Percentiles rank a stretch among this genome's conserved stretches.
Conservation (phyloP, 2,888 invertebrate species). For the Gerris lacustris region DNA sequence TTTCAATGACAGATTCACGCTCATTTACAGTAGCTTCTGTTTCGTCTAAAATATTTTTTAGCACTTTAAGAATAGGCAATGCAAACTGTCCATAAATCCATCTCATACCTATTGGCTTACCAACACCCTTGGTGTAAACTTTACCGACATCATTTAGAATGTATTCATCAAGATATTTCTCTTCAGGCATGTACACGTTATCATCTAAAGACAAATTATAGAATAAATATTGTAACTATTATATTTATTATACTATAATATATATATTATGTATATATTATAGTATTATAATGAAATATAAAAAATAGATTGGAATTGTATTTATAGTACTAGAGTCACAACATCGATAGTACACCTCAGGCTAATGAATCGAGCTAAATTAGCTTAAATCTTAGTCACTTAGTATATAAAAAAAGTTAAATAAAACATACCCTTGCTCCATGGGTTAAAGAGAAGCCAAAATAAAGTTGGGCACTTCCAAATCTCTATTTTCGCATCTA, state of each 20-base stretch:
- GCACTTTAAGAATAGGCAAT: slow-evolving; percentile 53
- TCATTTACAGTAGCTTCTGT: too few species aligned
- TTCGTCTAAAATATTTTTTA: slow-evolving; percentile 54
- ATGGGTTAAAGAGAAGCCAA: not conserved
- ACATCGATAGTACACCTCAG: too few species aligned
- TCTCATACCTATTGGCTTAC: slow-evolving; percentile 58
- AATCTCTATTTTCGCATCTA: not conserved
- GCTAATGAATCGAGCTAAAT: too few species aligned
- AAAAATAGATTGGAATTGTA: too few species aligned
- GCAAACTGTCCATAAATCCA: slow-evolving; percentile 79
- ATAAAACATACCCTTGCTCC: not conserved
- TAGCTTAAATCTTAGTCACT: too few species aligned
- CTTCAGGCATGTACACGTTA: slow-evolving; percentile 60
- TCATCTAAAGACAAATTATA: slow-evolving; percentile 46
- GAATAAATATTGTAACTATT: too few species aligned
- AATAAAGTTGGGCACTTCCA: not conserved
- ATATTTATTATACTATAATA: too few species aligned
- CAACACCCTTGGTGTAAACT: slow-evolving; percentile 50
- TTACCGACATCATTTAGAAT: slow-evolving; percentile 71
- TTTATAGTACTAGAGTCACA: too few species aligned
- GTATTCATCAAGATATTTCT: slow-evolving; percentile 58
- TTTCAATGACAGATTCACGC: too few species aligned
- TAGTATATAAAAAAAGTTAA: too few species aligned
- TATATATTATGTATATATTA: too few species aligned
- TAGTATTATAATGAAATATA: too few species aligned